Percentiles rank a stretch among this genome's conserved stretches.
phyloP scores from a whole-genome alignment of 30 jellyfish, hydroid and myxozoan genomes.

The Hydractinia echinata region DNA sequence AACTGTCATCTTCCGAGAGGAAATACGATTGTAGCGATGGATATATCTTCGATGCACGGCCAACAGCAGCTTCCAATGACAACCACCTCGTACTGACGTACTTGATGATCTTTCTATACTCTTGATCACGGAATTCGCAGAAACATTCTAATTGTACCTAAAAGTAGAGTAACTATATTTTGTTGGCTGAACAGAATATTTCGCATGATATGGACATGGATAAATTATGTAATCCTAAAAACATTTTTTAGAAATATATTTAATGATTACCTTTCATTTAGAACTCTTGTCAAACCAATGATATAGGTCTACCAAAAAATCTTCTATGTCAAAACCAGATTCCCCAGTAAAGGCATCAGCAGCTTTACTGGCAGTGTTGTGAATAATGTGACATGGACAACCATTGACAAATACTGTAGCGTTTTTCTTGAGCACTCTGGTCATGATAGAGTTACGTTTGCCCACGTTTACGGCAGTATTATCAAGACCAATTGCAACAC shows the following conservation, averaged over 20 bases:
- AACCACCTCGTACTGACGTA: conserved; percentile 33
- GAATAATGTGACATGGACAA: conserved; percentile 29
- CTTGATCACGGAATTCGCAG: conserved; percentile 21
- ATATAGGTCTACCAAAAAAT: conserved; percentile 14
- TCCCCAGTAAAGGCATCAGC: background rate
- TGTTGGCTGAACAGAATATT: background rate
- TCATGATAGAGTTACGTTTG: background rate
- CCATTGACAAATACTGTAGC: conserved; percentile 2
- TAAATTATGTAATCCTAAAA: background rate
- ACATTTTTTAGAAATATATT: background rate
- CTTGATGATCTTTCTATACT: conserved; percentile 17
- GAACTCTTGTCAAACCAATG: conserved; percentile 22
- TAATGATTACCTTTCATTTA: conserved; percentile 20
- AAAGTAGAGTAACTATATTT: no score
- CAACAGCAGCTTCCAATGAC: conserved; percentile 31
- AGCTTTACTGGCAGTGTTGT: conserved; percentile 20
- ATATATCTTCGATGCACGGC: background rate
- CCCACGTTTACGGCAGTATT: conserved; percentile 23
- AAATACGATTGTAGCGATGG: conserved; percentile 27
- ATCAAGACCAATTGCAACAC: conserved; percentile 18
- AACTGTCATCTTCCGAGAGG: conserved; percentile 9
- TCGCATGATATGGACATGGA: background rate
- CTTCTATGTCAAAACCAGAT: conserved; percentile 13
- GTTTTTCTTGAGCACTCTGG: conserved; percentile 3
- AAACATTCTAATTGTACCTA: background rate